These are phyloP conservation scores for Oncorhynchus kisutch DNA, from an alignment of 2,113 vertebrate species.

Conservation along the genomic window DNA sequence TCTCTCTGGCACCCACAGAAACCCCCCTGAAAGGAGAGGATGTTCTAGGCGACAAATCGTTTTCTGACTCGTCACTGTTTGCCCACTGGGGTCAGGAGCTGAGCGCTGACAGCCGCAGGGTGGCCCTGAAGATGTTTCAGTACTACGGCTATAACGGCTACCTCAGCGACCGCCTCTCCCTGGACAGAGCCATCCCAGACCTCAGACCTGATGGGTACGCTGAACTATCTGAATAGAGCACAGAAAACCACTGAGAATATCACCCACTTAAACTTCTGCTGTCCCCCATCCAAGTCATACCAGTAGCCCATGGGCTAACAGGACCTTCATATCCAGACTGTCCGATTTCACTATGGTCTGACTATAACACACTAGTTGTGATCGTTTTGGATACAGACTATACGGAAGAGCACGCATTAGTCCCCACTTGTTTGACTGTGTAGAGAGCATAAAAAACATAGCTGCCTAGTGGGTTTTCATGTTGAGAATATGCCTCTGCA, in stretches of 20 bases:
- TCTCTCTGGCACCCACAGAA: slow-evolving; percentile 69
- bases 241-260: not conserved
- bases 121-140: slow-evolving; percentile 94
- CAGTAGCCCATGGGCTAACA: too few species aligned
- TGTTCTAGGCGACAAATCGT: slow-evolving; percentile 74
- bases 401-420: too few species aligned
- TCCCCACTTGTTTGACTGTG: not conserved
- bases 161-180: slow-evolving; percentile 92
- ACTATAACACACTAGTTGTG: too few species aligned
- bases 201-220: slow-evolving; percentile 91
- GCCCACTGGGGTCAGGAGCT: slow-evolving; percentile 95
- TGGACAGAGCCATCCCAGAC: slow-evolving; percentile 88
- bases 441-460: too few species aligned
- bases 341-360: too few species aligned
- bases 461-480: not conserved
- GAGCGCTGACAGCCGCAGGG: slow-evolving; percentile 81
- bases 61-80: slow-evolving; percentile 93
- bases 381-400: too few species aligned
- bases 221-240: not conserved
- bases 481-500: not conserved
- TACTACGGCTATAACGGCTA: slow-evolving; percentile 98
- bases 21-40: slow-evolving; percentile 84
- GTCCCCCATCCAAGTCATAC: not conserved
- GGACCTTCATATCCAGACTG: too few species aligned
- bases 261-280: not conserved